Base-by-base conservation (phyloP, 2,113 vertebrate genomes). In the Myotis davidii region DNA sequence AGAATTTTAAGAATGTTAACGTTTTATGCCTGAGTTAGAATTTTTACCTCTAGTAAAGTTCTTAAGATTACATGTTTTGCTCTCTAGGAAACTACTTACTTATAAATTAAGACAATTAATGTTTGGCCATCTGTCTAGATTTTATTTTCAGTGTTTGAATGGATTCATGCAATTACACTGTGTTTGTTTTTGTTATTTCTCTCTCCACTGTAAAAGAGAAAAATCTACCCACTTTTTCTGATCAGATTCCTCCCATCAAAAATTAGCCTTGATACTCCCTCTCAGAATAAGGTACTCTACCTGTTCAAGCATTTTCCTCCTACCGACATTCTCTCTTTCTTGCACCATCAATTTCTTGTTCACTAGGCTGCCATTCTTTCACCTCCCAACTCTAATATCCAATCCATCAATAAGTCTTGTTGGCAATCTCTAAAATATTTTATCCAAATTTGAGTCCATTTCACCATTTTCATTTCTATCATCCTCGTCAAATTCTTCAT, bases 91-190 rank as follows among this genome's bases (percentile, higher is more conserved):
- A 45, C 2, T 37, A 74, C 18, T 72, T 70, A 74, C 23, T 42
- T 89, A 87, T 11, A 82, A 90, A 34, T 74, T 61, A 87, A 85
- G 21, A 56, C 21, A 86, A 34, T 94, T 89, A 85, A 29, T 74
- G 34, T 83, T 69, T 92, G 34, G 9, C 32, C 32, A 6, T 45
- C 9, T 89, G n/a, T 77, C 32, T 67, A 89, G 61, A 52, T 83
- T 79, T 76, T 76, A 56, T 42, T 91, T 93, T 25, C 48, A 25
- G 18, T 56, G 8, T 77, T 81, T 93, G 32, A 93, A 67, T 64
- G 14, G 29, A 37, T 73, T 85, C 50, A 29, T 48, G 39, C 29
- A 83, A 86, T 88, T 83, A 70, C 1, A 65, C 6, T 88, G 0
- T 50, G 70, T 94, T 82, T 45, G 3, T 90, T 90, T 14, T 29